Percentiles rank a stretch among this genome's conserved stretches.
phyloP scores from a whole-genome alignment of 2,113 vertebrate species.

The Petrocephalus microphthalmus region DNA sequence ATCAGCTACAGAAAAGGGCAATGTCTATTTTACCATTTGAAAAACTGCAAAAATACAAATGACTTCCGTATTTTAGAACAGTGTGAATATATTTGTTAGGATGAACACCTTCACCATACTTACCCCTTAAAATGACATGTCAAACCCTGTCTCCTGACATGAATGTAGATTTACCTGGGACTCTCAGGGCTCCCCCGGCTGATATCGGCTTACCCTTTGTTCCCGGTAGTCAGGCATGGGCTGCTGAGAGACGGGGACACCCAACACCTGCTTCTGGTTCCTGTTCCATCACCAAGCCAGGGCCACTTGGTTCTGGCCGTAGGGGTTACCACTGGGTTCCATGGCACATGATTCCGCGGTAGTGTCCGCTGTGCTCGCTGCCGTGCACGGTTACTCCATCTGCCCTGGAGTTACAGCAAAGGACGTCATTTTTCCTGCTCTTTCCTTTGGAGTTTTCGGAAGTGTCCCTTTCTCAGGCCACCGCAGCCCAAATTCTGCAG shows the following conservation, averaged over 20 bases:
- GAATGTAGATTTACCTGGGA: background rate
- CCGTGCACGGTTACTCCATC: background rate
- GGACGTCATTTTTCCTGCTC: background rate
- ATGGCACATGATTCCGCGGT: background rate
- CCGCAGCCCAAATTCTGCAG: background rate
- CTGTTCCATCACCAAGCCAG: slow-evolving; percentile 14
- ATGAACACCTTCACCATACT: background rate
- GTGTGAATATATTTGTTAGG: background rate
- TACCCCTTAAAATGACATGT: background rate
- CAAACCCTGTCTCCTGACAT: background rate
- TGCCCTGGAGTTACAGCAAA: background rate
- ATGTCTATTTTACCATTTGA: background rate
- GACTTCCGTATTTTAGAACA: background rate
- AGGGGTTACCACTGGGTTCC: background rate
- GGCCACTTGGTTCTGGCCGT: background rate
- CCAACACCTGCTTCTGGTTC: background rate
- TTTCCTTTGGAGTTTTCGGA: too few relatives aligned
- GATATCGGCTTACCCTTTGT: slow-evolving; percentile 22
- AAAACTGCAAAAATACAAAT: background rate
- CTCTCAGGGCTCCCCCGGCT: background rate
- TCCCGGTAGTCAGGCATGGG: background rate
- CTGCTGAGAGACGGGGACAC: slow-evolving; percentile 6
- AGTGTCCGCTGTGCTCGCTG: background rate
- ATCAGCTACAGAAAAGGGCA: background rate
- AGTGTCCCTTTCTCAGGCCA: too few relatives aligned